Evolutionary conservation across 2,797 vertebrate species (phyloP).

Genomic region (Aselliscus stoliczkanus): DNA sequence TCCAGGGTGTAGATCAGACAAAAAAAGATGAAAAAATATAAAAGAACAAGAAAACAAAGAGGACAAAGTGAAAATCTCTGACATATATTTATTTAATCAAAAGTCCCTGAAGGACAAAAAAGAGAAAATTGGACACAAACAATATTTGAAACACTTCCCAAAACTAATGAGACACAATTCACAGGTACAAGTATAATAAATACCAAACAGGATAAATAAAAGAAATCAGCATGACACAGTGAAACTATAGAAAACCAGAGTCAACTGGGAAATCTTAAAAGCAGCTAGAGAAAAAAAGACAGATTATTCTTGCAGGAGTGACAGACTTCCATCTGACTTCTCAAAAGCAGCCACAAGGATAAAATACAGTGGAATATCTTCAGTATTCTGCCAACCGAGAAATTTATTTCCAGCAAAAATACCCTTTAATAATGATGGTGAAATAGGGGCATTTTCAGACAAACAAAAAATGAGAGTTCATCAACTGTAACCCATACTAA

Average conservation of each 20-base stretch:
- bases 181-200: not conserved
- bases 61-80: not conserved
- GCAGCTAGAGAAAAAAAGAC: not conserved
- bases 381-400: not conserved
- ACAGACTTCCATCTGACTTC: not conserved
- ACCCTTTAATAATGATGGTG: not conserved
- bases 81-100: slow-evolving; percentile 28
- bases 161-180: slow-evolving; percentile 24
- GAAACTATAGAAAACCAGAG: slow-evolving; percentile 27
- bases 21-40: not conserved
- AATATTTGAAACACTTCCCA: slow-evolving; percentile 24
- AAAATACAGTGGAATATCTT: not conserved
- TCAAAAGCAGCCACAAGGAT: not conserved
- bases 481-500: not conserved
- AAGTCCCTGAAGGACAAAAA: not conserved
- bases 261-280: slow-evolving; percentile 21
- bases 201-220: not conserved
- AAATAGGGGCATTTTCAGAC: not conserved
- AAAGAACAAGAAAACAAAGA: not conserved
- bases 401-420: slow-evolving; percentile 4
- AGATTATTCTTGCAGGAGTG: not conserved
- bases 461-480: slow-evolving; percentile 1
- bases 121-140: not conserved
- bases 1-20: not conserved
- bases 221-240: not conserved